Conservation (phyloP, 2,888 invertebrate genomes). For the Tyria jacobaeae region DNA sequence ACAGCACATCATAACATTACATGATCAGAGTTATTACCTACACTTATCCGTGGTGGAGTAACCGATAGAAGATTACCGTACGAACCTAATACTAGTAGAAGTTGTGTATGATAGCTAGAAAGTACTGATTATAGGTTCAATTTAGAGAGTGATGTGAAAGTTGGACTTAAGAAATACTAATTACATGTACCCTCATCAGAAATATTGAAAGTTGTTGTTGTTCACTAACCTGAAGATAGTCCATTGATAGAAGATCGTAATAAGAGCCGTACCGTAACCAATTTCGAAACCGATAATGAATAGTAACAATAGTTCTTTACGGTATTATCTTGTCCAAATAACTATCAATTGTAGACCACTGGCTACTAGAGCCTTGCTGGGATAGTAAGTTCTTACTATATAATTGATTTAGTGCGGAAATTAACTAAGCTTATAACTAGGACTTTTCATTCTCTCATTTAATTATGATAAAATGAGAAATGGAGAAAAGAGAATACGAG, state of each 20-base stretch:
- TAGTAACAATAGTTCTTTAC: too few species aligned
- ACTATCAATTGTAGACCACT: too few species aligned
- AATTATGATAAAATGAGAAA: slow-evolving; percentile 17
- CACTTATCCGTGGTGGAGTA: neutral
- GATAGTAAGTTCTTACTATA: too few species aligned
- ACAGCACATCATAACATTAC: slow-evolving; percentile 1
- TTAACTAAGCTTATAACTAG: too few species aligned
- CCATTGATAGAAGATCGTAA: neutral
- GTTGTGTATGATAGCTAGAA: slow-evolving; percentile 10
- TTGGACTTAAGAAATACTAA: slow-evolving; percentile 1
- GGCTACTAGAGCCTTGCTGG: too few species aligned
- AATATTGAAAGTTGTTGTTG: neutral
- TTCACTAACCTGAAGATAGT: neutral
- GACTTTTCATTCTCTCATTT: too few species aligned
- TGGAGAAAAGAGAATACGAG: slow-evolving; percentile 12
- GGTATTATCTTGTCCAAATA: too few species aligned
- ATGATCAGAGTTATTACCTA: neutral
- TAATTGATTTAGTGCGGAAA: too few species aligned
- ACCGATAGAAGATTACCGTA: neutral
- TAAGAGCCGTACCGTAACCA: neutral
- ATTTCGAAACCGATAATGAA: too few species aligned
- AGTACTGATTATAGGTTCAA: slow-evolving; percentile 20
- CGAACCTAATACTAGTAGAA: slow-evolving; percentile 12
- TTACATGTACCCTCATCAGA: neutral
- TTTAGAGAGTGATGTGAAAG: slow-evolving; percentile 10